A percentile compares a stretch with the other conserved stretches of the same genome.
phyloP scores from a whole-genome alignment of 1,140 invertebrate species.

The Sarcophaga peregrina region DNA sequence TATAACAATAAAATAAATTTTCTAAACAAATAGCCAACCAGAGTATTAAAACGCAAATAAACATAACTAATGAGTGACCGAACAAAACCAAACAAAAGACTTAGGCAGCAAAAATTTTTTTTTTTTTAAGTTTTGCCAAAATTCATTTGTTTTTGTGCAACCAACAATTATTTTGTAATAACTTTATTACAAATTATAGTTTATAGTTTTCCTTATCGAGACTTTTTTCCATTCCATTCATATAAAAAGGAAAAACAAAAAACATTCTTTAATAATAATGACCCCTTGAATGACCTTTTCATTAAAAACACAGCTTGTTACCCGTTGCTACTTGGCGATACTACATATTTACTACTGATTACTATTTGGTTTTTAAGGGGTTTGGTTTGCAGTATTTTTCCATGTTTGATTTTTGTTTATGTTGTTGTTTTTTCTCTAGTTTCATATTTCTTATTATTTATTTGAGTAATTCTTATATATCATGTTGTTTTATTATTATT shows the following conservation, averaged over 20 bases:
- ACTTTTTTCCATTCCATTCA: neutral
- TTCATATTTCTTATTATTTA: neutral
- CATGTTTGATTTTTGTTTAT: neutral
- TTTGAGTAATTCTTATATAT: neutral
- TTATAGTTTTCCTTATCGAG: slow-evolving; percentile 5
- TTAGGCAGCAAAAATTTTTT: too few relatives aligned
- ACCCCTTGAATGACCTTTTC: neutral
- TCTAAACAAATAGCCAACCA: too few relatives aligned
- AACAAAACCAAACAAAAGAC: too few relatives aligned
- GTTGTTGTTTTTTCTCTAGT: slow-evolving; percentile 1
- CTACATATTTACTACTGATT: too few relatives aligned
- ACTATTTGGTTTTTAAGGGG: too few relatives aligned
- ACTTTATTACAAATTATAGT: neutral
- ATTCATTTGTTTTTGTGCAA: too few relatives aligned
- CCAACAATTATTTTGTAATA: neutral
- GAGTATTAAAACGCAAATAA: too few relatives aligned
- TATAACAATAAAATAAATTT: too few relatives aligned
- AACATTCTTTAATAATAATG: slow-evolving; percentile 4
- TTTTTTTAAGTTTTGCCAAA: too few relatives aligned
- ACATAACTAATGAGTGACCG: too few relatives aligned
- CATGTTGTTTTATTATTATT: neutral
- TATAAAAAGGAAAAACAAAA: neutral
- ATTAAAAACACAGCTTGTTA: neutral
- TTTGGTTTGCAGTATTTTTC: neutral
- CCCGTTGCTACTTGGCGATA: too few relatives aligned